Conservation (phyloP, 2,113 vertebrate species). For the Pachypanchax playfairii region DNA sequence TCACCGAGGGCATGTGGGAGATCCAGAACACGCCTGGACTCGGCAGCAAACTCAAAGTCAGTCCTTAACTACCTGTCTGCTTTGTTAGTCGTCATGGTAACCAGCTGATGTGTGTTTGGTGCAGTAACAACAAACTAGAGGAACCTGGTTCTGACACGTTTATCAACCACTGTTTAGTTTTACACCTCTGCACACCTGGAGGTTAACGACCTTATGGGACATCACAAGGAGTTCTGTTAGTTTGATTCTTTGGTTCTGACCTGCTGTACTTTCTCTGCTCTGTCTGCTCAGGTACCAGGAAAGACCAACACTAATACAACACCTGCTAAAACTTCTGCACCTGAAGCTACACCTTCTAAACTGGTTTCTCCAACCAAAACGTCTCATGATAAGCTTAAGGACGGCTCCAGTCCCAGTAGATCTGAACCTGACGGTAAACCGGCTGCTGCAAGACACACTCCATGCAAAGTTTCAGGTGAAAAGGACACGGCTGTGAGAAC, state of each 20-base stretch:
- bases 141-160: too few species aligned
- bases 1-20: constrained; percentile 95
- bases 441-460: accelerated
- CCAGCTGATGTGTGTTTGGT: too few species aligned
- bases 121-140: too few species aligned
- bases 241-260: not conserved
- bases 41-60: constrained; percentile 88
- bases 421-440: not conserved
- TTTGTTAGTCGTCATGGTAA: not conserved
- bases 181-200: too few species aligned
- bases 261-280: constrained; percentile 5
- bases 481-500: not conserved
- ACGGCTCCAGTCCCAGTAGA: not conserved
- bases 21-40: constrained; percentile 94
- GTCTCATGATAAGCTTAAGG: not conserved
- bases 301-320: not conserved
- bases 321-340: not conserved
- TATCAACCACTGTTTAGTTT: too few species aligned
- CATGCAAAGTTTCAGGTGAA: not conserved
- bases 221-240: too few species aligned
- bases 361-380: not conserved
- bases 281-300: constrained; percentile 5
- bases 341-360: not conserved
- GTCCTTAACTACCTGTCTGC: not conserved
- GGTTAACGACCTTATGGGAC: too few species aligned